Base-by-base conservation (phyloP, 2,888 invertebrate genomes). In the Imbricaverruca yamaguchii region DNA sequence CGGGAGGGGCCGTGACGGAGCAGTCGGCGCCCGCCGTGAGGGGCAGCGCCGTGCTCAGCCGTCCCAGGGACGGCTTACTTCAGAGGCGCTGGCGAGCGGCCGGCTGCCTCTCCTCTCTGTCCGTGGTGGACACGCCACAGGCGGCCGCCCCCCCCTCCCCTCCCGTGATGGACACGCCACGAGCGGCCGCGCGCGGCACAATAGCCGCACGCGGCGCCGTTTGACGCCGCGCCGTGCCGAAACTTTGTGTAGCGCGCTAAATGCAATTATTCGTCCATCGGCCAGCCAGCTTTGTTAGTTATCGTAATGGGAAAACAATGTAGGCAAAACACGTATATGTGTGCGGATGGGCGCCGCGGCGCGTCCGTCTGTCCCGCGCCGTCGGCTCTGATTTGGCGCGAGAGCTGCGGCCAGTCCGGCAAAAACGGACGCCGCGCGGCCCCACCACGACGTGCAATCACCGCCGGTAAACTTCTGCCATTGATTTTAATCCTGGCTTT, bases 401-500 rank as follows among this genome's bases (percentile, higher is more conserved):
- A 39, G 39, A 25, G 65, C 65, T 10, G n/a, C 65, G 65, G 65
- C 65, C 65, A 23, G 63, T 18, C 15, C 18, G 21, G 18, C 21
- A 63, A 21, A 63, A 8, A 18, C 61, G 61, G 61, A 8, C 15
- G 39, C 2, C 39, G 39, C 39, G 1, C 39, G 4, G 39, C 39
- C 39, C 39, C 39, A 39, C 39, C 39, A 39, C 39, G 39, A 39
- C 39, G 39, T 4, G 39, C 4, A 39, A 39, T 39, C 39, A 39
- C 39, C 39, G 39, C 39, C 39, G 39, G 39, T 39, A 53, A 74
- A 74, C 74, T 74, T 74, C 21, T 74, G 15, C 53, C 74, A 74
- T 74, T 74, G 74, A 74, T 74, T 74, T 74, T 53, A 74, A 74
- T 39, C 74, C 53, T 53, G 53, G 74, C 74, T 74, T 53, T 74